Conservation (phyloP, 2,797 vertebrate species). For the Alcedo quadribrachys region DNA sequence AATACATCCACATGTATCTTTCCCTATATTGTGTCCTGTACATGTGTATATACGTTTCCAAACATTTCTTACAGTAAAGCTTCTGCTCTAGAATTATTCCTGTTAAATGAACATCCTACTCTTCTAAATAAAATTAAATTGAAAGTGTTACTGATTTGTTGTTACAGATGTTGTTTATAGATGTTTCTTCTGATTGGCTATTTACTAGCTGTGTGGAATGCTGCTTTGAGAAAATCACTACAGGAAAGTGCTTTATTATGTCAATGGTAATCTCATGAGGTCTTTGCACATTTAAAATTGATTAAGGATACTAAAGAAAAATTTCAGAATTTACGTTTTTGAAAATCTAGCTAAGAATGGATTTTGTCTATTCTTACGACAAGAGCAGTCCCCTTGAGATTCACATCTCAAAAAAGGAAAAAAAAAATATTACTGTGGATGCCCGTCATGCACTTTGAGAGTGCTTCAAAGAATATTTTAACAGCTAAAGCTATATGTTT, state of each 20-base stretch:
- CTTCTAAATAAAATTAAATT: constrained; percentile 13
- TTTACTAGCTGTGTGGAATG: background rate
- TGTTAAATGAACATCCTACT: background rate
- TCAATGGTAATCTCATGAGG: background rate
- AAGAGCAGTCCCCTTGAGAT: background rate
- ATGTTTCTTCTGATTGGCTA: background rate
- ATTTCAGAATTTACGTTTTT: background rate
- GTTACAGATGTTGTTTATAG: constrained; percentile 2
- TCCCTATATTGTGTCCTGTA: no score
- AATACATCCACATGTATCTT: background rate
- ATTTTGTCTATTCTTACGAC: background rate
- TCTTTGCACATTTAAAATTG: background rate
- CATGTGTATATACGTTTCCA: background rate
- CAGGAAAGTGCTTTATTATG: background rate
- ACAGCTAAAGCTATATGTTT: background rate
- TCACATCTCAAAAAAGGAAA: background rate
- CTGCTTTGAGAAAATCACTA: background rate
- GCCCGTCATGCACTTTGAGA: background rate
- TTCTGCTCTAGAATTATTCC: background rate
- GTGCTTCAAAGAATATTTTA: background rate
- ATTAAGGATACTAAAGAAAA: background rate
- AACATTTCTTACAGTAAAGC: background rate
- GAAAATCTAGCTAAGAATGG: background rate
- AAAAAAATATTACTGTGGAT: background rate
- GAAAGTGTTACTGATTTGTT: background rate